Evolutionary conservation across 2,797 vertebrate species (phyloP).

Genomic region (Buceros bicornis): DNA sequence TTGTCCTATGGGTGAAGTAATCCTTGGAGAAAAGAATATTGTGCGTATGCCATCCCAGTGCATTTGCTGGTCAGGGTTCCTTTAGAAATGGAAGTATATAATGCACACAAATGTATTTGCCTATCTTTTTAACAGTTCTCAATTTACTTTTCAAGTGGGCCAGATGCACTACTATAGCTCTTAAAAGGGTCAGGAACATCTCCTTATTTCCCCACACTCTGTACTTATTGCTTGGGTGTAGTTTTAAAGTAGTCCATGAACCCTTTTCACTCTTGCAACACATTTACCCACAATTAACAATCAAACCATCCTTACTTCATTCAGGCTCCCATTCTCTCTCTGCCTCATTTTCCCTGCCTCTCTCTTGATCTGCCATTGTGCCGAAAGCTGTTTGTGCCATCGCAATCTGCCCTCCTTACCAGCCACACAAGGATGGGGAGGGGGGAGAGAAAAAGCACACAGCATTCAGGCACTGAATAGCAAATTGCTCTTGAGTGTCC

Average conservation of each 20-base stretch:
- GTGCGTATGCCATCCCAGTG: constrained; percentile 19
- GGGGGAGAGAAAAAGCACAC: constrained; percentile 85
- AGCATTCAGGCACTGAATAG: constrained; percentile 96
- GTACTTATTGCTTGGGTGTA: constrained; percentile 83
- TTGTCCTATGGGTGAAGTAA: constrained; percentile 55
- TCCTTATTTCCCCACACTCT: constrained; percentile 79
- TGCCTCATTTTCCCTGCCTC: constrained; percentile 89
- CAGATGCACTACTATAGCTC: constrained; percentile 80
- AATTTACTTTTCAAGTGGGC: constrained; percentile 83
- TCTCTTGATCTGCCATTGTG: constrained; percentile 90
- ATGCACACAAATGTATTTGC: constrained; percentile 76
- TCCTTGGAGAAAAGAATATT: constrained; percentile 54
- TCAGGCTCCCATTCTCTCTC: constrained; percentile 82
- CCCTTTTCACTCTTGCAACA: constrained; percentile 88
- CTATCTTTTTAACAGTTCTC: constrained; percentile 80
- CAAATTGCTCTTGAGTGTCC: constrained; percentile 99
- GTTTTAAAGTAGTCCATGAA: constrained; percentile 91
- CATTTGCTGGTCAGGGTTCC: constrained; percentile 50
- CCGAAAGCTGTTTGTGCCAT: constrained; percentile 93
- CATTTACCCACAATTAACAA: constrained; percentile 97
- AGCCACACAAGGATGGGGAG: constrained; percentile 83
- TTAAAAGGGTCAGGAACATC: constrained; percentile 80
- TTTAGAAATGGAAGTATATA: constrained; percentile 73
- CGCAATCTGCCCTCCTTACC: constrained; percentile 89
- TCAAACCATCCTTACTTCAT: constrained; percentile 89